Base-by-base conservation (phyloP, 2,888 invertebrate genomes). In the Prosopocoilus inquinatus region DNA sequence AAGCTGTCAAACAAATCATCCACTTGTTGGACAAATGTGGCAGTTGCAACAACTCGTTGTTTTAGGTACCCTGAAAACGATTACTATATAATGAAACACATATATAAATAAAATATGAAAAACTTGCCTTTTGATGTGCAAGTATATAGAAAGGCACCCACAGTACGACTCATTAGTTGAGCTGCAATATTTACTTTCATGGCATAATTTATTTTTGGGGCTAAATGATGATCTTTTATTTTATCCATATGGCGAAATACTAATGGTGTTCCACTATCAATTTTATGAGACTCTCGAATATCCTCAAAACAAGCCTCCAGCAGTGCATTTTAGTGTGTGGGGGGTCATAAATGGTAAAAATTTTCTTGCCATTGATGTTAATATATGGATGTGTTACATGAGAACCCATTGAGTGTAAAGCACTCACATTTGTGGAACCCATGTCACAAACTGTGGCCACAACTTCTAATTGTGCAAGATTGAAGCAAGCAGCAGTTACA, bases 1-100 rank as follows among this genome's bases (percentile, higher is more conserved):
- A 64, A 61, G 53, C 65, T 66, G 32, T 67, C 69, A 57, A 66
- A 68, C 9, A 66, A 47, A n/a, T 64, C 50, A 58, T 67, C 60
- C 35, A 65, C 53, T 33, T 60, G 46, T 28, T 60, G 34, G 1
- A 64, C 52, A 47, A 65, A 63, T 33, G 45, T 55, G 12, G 61
- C 63, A 13, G 61, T 63, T 4, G 63, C 61, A 7, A 60, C n/a
- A 8, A 52, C 35, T 32, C 60, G 7, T 9, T 45, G 47, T 28
- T 61, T 43, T 38, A 61, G 34, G 33, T 46, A 16, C 35, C 39
- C 58, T 58, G 47, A n/a, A n/a, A n/a, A n/a, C n/a, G n/a, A n/a
- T n/a, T n/a, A n/a, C n/a, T n/a, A n/a, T n/a, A n/a, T n/a, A n/a
- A n/a, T n/a, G n/a, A n/a, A n/a, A n/a, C n/a, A n/a, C n/a, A n/a